These are phyloP conservation scores for Girardinus metallicus DNA, from an alignment of 2,797 vertebrate genomes.

Conservation along the genomic window DNA sequence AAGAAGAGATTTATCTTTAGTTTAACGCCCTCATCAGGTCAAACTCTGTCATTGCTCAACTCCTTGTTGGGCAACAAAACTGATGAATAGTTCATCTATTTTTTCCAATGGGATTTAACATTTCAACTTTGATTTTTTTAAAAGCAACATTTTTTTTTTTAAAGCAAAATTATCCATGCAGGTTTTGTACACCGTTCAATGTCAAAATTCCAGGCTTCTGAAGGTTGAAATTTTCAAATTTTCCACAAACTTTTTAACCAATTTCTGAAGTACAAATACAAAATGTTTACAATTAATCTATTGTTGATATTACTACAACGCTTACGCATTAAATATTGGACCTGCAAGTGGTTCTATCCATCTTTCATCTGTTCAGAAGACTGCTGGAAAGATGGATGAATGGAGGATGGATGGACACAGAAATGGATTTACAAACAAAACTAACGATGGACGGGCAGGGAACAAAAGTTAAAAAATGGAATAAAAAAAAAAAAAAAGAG, in stretches of 20 bases:
- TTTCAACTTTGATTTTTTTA: not conserved
- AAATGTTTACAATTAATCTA: not conserved
- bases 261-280: not conserved
- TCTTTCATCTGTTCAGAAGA: not conserved
- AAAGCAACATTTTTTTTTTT: too few relatives aligned
- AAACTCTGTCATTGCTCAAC: slow-evolving; percentile 6
- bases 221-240: not conserved
- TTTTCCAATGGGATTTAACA: not conserved
- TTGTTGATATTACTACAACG: not conserved
- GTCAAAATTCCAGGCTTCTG: not conserved
- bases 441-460: not conserved
- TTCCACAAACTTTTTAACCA: not conserved
- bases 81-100: not conserved
- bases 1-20: slow-evolving; percentile 10
- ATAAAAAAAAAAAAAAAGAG: too few relatives aligned
- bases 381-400: not conserved
- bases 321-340: not conserved
- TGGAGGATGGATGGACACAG: not conserved
- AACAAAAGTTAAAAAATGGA: not conserved
- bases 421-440: not conserved
- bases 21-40: slow-evolving; percentile 33
- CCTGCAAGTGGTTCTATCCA: not conserved
- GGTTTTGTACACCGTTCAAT: not conserved
- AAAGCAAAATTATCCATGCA: not conserved
- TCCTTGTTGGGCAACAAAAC: not conserved